These are phyloP conservation scores for Trichopria drosophilae DNA, from an alignment of 2,888 invertebrate genomes.

Conservation along the genomic window DNA sequence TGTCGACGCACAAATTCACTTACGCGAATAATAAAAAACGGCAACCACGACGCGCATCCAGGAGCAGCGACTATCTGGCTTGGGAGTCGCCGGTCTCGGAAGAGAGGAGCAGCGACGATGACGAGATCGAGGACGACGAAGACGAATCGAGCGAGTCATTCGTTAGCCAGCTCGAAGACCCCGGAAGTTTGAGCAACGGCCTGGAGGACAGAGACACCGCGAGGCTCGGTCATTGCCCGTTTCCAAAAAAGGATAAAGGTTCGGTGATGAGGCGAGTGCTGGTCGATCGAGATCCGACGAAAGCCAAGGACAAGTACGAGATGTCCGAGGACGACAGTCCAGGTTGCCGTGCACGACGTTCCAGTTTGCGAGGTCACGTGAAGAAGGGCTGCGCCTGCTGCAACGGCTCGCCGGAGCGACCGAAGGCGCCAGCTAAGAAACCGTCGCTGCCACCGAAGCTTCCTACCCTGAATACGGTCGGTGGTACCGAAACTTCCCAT, in stretches of 20 bases:
- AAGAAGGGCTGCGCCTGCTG: conserved; percentile 67
- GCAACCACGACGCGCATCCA: no score
- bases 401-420: conserved; percentile 63
- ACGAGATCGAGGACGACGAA: conserved; percentile 45
- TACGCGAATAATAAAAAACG: conserved; percentile 55
- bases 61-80: conserved; percentile 43
- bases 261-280: conserved; percentile 50
- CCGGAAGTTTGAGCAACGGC: conserved; percentile 45
- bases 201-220: conserved; percentile 43
- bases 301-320: conserved; percentile 8
- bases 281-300: conserved; percentile 44
- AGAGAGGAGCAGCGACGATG: conserved; percentile 36
- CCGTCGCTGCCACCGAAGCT: no score
- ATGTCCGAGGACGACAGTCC: background rate
- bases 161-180: conserved; percentile 48
- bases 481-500: no score
- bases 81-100: conserved; percentile 55
- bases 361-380: conserved; percentile 64
- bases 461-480: no score
- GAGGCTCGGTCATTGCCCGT: conserved; percentile 43
- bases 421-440: conserved; percentile 44
- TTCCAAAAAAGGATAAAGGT: conserved; percentile 48
- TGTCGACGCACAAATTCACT: conserved; percentile 53
- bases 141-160: conserved; percentile 43
- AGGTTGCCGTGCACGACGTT: conserved; percentile 48